A percentile compares a stretch with the other conserved stretches of the same genome.
phyloP scores from a whole-genome alignment of 1,140 invertebrate species.

The Thaumatotibia leucotreta region DNA sequence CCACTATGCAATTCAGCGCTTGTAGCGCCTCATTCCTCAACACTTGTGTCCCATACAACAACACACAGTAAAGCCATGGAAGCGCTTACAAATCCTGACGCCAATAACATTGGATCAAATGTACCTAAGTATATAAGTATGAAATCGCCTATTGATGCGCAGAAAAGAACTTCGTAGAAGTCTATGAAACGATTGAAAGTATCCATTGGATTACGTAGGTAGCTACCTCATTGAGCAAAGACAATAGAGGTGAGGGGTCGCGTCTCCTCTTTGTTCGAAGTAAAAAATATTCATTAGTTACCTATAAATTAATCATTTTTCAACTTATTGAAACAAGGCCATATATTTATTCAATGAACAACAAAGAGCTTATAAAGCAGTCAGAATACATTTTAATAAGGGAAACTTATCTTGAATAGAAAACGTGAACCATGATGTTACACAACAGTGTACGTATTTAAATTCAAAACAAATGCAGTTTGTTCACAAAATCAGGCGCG shows the following conservation, averaged over 20 bases:
- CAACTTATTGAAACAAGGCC: slow-evolving; percentile 8
- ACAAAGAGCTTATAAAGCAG: neutral
- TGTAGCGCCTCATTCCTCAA: slow-evolving; percentile 24
- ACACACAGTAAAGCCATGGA: neutral
- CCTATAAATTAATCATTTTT: neutral
- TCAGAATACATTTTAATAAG: neutral
- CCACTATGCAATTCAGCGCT: slow-evolving; percentile 11
- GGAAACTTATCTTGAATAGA: slow-evolving; percentile 3
- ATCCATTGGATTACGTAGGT: neutral
- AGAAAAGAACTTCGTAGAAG: slow-evolving; percentile 5
- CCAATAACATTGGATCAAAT: slow-evolving; percentile 5
- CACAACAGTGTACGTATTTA: neutral
- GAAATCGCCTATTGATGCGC: neutral
- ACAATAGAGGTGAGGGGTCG: slow-evolving; percentile 7
- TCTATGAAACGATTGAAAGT: neutral
- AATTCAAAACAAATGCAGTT: slow-evolving; percentile 2
- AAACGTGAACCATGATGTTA: neutral
- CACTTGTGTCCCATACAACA: neutral
- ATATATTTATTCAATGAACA: slow-evolving; percentile 4
- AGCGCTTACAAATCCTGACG: neutral
- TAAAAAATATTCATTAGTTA: slow-evolving; percentile 1
- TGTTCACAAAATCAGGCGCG: neutral
- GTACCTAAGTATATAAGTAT: neutral
- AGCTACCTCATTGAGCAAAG: neutral
- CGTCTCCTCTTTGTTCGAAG: neutral